Percentiles rank a stretch among this genome's conserved stretches.
Evolutionary conservation across 2,113 vertebrate species (phyloP).

Genomic region (Labrus mixtus): DNA sequence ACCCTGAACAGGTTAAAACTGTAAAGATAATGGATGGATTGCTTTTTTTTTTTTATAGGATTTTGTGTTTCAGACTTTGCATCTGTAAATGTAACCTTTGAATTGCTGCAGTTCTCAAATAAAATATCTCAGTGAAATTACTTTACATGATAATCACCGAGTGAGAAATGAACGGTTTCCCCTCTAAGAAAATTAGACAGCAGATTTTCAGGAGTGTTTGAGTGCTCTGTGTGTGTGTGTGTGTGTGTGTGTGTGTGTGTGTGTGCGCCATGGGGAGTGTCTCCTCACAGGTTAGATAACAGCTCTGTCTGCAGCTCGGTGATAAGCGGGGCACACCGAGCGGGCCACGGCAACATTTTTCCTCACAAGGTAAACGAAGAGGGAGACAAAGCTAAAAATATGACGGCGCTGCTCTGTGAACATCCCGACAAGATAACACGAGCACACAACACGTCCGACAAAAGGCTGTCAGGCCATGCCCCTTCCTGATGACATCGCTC

Average conservation of each 20-base stretch:
- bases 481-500: background rate
- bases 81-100: background rate
- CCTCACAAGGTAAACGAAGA: conserved; percentile 30
- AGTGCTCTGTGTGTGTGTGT: conserved; percentile 5
- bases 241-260: background rate
- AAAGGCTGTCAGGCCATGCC: background rate
- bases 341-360: conserved; percentile 23
- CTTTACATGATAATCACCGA: background rate
- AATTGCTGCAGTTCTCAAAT: background rate
- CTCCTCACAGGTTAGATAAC: conserved; percentile 52
- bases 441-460: background rate
- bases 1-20: too few species aligned
- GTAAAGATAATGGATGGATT: too few species aligned
- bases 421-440: conserved; percentile 13
- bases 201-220: background rate
- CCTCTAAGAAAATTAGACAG: background rate
- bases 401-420: conserved; percentile 3
- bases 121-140: background rate
- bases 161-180: background rate
- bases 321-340: conserved; percentile 52
- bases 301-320: conserved; percentile 39
- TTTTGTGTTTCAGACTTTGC: too few species aligned
- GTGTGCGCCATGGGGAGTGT: conserved; percentile 11
- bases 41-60: too few species aligned
- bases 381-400: conserved; percentile 24